A percentile compares a stretch with the other conserved stretches of the same genome.
These are phyloP conservation scores for Zeuzera pyrina DNA, from an alignment of 2,888 invertebrate species.

Conservation along the genomic window DNA sequence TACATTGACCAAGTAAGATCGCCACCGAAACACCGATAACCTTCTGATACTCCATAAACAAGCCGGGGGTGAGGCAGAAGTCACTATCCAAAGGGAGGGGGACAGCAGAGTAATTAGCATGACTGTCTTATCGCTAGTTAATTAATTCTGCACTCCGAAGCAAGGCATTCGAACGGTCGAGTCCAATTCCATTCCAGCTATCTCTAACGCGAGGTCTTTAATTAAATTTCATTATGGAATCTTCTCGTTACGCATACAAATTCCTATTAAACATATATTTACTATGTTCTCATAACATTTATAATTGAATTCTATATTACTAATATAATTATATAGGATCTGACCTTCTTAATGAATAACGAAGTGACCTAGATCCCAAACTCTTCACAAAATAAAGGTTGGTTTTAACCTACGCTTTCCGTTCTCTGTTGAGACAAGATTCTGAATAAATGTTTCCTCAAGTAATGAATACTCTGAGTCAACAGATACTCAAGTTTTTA, in stretches of 20 bases:
- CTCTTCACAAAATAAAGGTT: too few species aligned
- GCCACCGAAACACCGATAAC: slow-evolving; percentile 2
- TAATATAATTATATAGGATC: too few species aligned
- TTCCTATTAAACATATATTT: too few species aligned
- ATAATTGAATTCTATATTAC: too few species aligned
- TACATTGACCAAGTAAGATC: neutral
- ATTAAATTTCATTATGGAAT: neutral
- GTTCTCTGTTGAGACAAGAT: too few species aligned
- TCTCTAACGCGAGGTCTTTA: slow-evolving; percentile 3
- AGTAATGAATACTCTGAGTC: too few species aligned
- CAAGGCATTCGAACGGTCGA: slow-evolving; percentile 7
- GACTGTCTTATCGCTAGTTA: slow-evolving; percentile 43
- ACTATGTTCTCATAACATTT: too few species aligned
- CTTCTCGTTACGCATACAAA: neutral
- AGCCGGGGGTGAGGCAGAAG: neutral
- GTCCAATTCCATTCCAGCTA: slow-evolving; percentile 7
- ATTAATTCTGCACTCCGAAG: slow-evolving; percentile 39
- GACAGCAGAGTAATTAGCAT: slow-evolving; percentile 45
- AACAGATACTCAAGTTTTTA: too few species aligned
- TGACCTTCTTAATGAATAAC: too few species aligned
- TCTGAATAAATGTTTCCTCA: too few species aligned
- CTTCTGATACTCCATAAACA: slow-evolving; percentile 2
- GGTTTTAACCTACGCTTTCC: too few species aligned
- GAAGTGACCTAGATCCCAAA: too few species aligned
- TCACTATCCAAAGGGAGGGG: neutral